Evolutionary conservation across 2,113 vertebrate species (phyloP), one percentile per base, ranked within the genome.

Genomic region (Nothocercus nigrocapillus): DNA sequence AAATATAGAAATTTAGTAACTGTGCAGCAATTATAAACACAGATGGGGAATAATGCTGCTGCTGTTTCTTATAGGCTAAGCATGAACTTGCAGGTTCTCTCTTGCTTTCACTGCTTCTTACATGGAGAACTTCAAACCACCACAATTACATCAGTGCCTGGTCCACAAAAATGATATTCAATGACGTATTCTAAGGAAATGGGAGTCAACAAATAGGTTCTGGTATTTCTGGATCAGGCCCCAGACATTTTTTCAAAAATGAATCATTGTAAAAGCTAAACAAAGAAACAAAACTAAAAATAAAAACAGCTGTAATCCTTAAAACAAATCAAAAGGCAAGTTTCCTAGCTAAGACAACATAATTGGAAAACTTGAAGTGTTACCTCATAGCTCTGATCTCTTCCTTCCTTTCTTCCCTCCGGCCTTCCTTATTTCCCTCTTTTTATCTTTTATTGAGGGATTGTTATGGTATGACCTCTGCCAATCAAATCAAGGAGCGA

Each of bases 1-100:
- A 96, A 96, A 97, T 94, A 88, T 9, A 96, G 75, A 95, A 92
- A 92, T 92, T 81, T 3, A 3, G 38, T 92, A 96, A 93, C 96
- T 84, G 53, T 28, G 34, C 73, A 64, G 36, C 56, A 49, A 47
- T 62, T 84, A 84, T 88, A 94, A 90, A 62, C 85, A 76, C 90
- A 95, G 85, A 88, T 97, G 88, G 64, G 64, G 32, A 90, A 83
- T 68, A 32, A 2, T 91, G 56, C n/a, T 91, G 63, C 56, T 70
- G 22, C 69, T 85, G 17, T 88, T 94, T 88, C 75, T 81, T 81
- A 81, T 81, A 81, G 64, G 19, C 42, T 93, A 72, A 90, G 84
- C 25, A 42, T 75, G 75, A 63, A 91, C 44, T 86, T 84, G 34
- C 13, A 72, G 9, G 51, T 83, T 34, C 32, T 70, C 10, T 34